Base-by-base conservation (phyloP, 2,113 vertebrate species). In the Lepisosteus oculatus region DNA sequence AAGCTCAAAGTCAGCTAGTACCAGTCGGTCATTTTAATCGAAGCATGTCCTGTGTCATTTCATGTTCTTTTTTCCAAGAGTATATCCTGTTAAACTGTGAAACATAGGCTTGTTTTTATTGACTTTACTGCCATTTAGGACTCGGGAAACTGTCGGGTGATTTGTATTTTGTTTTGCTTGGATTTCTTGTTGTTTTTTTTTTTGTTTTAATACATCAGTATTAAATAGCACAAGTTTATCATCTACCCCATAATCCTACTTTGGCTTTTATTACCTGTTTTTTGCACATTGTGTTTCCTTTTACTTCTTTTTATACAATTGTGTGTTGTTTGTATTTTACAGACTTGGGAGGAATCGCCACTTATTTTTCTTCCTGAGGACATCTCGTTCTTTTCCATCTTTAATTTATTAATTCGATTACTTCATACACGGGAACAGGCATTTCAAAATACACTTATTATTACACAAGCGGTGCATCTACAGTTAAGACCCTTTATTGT, bases 171-270 rank as follows among this genome's bases (percentile, higher is more conserved):
- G n/a, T 55, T 61, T 62, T 55, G 3, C 14, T 15, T n/a, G 69
- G 42, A 56, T 74, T 68, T 73, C 63, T 63, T 77, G 70, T 74
- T 67, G 42, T 63, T 71, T 64, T 77, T 67, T 47, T 67, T 71
- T 64, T 77, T 68, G 62, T 61, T 67, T 4, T 66, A 73, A 43
- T 72, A 71, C 72, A 17, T 15, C 47, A 67, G 43, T 12, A 78
- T 78, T 75, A 78, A 78, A 78, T 70, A 75, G 67, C 67, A 72
- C 55, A 63, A 63, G 8, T 63, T 73, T 17, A 66, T 43, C 61
- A 55, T 62, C 61, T 41, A 15, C 54, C 43, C 55, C 43, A 62
- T 11, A 55, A 9, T 61, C 29, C 12, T 44, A 15, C 8, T 51
- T 13, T 15, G 61, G 11, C n/a, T 70, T 59, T 65, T n/a, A 45